Conservation (phyloP, 2,797 vertebrate genomes). For the Odontamblyopus lacepedii region DNA sequence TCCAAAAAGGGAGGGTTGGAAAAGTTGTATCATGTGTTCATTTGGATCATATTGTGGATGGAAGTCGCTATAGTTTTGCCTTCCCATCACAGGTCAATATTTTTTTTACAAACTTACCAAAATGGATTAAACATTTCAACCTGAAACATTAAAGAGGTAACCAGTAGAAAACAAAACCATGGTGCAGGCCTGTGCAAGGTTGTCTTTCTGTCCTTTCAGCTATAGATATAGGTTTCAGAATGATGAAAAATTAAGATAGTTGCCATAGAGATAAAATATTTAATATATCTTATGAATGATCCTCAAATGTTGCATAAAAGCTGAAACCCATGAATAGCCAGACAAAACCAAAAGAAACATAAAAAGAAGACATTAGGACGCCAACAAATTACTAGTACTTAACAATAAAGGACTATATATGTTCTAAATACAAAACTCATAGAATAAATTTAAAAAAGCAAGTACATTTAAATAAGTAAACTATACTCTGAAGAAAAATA, state of each 20-base stretch:
- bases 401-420: background rate
- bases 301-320: too few species aligned
- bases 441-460: background rate
- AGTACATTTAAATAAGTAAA: background rate
- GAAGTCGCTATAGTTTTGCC: conserved; percentile 1
- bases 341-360: background rate
- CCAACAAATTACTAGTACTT: background rate
- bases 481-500: background rate
- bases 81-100: background rate
- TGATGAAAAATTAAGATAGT: too few species aligned
- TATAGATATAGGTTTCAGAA: background rate
- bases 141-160: background rate
- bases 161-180: background rate
- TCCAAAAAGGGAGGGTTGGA: conserved; percentile 20
- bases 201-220: background rate
- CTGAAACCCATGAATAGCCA: too few species aligned
- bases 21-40: conserved; percentile 24
- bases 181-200: background rate
- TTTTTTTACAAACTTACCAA: background rate
- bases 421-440: background rate
- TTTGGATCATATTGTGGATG: conserved; percentile 22
- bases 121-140: background rate
- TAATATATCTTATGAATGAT: too few species aligned
- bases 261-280: too few species aligned
- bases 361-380: background rate